Evolutionary conservation across 2,113 vertebrate genomes (phyloP), one percentile per base, ranked within the genome.

Genomic region (Parus major): DNA sequence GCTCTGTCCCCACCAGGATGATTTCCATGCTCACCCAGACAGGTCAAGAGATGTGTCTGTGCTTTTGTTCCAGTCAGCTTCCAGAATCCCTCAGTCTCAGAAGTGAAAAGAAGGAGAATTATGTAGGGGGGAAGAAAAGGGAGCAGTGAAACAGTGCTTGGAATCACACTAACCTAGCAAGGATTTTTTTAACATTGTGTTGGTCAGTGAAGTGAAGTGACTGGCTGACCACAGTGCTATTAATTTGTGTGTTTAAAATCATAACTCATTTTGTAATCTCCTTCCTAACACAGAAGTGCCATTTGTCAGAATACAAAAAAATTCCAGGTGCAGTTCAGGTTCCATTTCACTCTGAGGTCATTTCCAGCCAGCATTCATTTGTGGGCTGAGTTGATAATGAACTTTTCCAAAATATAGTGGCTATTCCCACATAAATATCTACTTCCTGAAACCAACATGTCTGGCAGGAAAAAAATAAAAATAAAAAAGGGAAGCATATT

Each of bases 121-220:
- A 66, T 41, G 20, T 8, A 9, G 6, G 3, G 5, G 1, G 3
- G 1, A 28, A 52, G 42, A 28, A 56, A 9, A 5, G 8, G 16
- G 5, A 53, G 20, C 7, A 35, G 16, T 28, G 44, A 72, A 86
- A n/a, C 4, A 29, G 17, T 25, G 3, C 33, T 29, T 90, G 68
- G 49, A 50, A 52, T 18, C 17, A 53, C 35, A 35, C 4, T n/a
- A 35, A 28, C 5, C 12, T 39, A 57, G 20, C 46, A 80, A 24
- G 16, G 22, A 5, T 6, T 79, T 81, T 66, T 82, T 68, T 25
- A 35, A 53, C 39, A 11, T 11, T 16, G 15, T 22, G 27, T 21
- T 85, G 24, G 25, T 49, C 7, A 17, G 10, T 3, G 5, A 19
- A 19, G 25, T 42, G 64, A 88, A 82, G 61, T 10, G 18, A 41